Conservation (phyloP, 2,113 vertebrate species). For the Gorsachius goisagi region DNA sequence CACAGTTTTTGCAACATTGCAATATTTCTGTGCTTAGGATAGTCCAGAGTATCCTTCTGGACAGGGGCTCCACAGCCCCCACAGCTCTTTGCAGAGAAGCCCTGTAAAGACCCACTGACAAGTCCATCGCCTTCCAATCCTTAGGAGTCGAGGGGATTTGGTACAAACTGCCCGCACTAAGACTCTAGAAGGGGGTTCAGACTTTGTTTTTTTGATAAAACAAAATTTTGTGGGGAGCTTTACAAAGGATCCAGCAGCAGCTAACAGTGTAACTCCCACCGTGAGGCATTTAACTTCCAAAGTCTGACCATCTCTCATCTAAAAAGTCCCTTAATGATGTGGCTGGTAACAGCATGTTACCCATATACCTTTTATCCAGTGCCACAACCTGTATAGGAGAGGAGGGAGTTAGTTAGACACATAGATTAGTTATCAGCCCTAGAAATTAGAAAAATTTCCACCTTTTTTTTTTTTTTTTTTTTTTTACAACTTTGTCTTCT, state of each 20-base stretch:
- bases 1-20: slow-evolving; percentile 5
- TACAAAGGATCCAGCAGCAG: neutral
- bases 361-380: neutral
- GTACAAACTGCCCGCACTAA: neutral
- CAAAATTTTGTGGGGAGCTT: neutral
- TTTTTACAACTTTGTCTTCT: neutral
- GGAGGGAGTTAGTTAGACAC: neutral
- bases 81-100: neutral
- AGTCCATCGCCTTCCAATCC: neutral
- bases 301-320: neutral
- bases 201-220: neutral
- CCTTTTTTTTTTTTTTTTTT: no score
- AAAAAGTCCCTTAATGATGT: neutral
- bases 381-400: neutral
- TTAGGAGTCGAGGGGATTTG: neutral
- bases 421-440: neutral
- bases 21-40: neutral
- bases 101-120: neutral
- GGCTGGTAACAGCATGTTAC: neutral
- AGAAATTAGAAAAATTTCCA: neutral
- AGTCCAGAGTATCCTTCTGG: neutral
- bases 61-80: neutral
- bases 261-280: neutral
- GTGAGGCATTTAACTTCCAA: neutral
- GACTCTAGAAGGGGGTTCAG: neutral